Conservation (phyloP, 2,797 vertebrate species). For the Fratercula arctica region DNA sequence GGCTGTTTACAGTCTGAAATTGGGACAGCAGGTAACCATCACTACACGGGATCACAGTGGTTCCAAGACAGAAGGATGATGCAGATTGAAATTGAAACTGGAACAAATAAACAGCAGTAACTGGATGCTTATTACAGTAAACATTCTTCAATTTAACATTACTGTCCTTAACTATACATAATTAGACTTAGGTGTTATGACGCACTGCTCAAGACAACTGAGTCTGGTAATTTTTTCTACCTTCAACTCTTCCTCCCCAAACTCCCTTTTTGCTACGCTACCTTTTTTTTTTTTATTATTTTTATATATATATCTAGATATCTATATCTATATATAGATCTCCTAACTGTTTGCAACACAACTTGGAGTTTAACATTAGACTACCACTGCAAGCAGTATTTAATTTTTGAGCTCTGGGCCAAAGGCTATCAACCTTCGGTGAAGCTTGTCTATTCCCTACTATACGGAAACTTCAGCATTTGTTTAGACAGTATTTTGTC, state of each 20-base stretch:
- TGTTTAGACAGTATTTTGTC: background rate
- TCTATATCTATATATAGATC: background rate
- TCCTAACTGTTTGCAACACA: background rate
- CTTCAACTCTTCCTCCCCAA: background rate
- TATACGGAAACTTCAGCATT: background rate
- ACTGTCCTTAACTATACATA: background rate
- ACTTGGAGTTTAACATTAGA: background rate
- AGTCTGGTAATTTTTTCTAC: background rate
- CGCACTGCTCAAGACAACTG: background rate
- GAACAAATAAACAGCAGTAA: background rate
- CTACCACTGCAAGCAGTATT: background rate
- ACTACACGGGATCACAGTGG: background rate
- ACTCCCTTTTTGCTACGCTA: background rate
- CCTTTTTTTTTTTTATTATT: accelerated
- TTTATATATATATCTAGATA: no score
- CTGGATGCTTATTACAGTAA: background rate
- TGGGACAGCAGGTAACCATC: background rate
- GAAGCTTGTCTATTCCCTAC: background rate
- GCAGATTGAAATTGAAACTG: background rate
- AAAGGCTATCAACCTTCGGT: background rate
- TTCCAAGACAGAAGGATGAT: background rate
- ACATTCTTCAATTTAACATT: background rate
- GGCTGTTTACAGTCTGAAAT: conserved; percentile 7
- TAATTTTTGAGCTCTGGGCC: background rate
- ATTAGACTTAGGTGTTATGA: background rate